phyloP scores from a whole-genome alignment of 2,797 vertebrate genomes.

The Halcyon badia region DNA sequence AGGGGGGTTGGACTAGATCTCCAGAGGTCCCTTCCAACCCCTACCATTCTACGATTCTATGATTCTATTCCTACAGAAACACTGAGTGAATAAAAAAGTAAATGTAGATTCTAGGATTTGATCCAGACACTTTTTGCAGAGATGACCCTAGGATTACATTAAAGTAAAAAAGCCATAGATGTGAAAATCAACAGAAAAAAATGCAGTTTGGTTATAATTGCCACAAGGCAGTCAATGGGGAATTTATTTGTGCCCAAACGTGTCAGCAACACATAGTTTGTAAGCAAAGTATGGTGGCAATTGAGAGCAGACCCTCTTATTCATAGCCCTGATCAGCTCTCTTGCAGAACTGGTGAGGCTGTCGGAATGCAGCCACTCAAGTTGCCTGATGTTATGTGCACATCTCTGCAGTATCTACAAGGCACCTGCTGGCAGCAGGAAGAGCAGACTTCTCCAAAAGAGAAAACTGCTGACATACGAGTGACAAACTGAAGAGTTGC shows the following conservation, averaged over 20 bases:
- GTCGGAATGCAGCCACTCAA: neutral
- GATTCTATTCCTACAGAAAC: neutral
- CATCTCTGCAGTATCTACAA: neutral
- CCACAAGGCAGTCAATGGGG: neutral
- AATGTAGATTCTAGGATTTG: neutral
- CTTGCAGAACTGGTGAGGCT: neutral
- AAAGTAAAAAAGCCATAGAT: neutral
- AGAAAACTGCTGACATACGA: conserved; percentile 19
- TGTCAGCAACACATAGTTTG: neutral
- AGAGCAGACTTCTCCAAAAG: neutral
- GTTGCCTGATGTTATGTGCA: neutral
- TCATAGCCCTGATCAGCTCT: neutral
- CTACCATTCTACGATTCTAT: too few species aligned
- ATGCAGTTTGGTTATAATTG: neutral
- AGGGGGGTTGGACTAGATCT: too few species aligned
- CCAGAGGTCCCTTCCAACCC: too few species aligned
- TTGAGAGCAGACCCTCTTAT: neutral
- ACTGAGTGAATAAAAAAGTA: neutral
- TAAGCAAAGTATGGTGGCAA: neutral
- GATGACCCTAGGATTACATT: neutral
- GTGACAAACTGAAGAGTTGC: neutral
- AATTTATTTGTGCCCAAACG: neutral
- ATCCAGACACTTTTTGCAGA: neutral
- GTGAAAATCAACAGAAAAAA: neutral
- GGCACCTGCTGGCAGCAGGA: neutral